A percentile compares a stretch with the other conserved stretches of the same genome.
Evolutionary conservation across 1,140 invertebrate genomes (phyloP).

Genomic region (Drosophila pectinifera): DNA sequence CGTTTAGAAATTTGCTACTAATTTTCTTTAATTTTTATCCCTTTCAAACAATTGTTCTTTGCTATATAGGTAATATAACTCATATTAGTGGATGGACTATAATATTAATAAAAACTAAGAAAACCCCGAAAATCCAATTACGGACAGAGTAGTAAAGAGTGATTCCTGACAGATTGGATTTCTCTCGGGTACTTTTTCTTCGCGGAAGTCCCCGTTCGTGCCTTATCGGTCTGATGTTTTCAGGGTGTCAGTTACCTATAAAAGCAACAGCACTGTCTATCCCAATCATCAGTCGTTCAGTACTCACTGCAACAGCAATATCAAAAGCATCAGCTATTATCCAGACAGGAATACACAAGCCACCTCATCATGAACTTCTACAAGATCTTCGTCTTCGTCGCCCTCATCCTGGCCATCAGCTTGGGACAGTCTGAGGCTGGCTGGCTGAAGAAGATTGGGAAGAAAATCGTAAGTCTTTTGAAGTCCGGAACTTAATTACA

Average conservation of each 20-base stretch:
- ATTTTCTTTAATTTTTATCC: too few relatives aligned
- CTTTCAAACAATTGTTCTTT: too few relatives aligned
- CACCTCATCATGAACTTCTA: constrained; percentile 68
- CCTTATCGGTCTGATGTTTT: constrained; percentile 27
- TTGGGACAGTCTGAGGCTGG: constrained; percentile 56
- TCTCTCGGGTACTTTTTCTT: constrained; percentile 18
- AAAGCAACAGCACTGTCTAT: constrained; percentile 1
- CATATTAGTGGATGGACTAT: too few relatives aligned
- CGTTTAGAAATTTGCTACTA: too few relatives aligned
- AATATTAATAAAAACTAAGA: too few relatives aligned
- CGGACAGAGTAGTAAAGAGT: neutral
- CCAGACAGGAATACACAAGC: neutral
- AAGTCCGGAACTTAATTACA: neutral
- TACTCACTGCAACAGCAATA: constrained; percentile 9
- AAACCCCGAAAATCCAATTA: neutral
- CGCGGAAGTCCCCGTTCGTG: constrained; percentile 34
- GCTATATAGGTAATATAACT: too few relatives aligned
- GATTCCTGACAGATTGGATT: neutral
- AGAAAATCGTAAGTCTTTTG: neutral
- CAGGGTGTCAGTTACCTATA: constrained; percentile 25
- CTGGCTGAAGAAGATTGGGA: constrained; percentile 45
- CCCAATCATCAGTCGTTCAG: constrained; percentile 33
- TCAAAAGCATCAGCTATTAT: constrained; percentile 12
- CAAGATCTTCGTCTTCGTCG: constrained; percentile 65
- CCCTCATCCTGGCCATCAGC: constrained; percentile 58